These are phyloP conservation scores for Hirtodrosophila alboralis DNA, from an alignment of 2,888 invertebrate species.

Conservation along the genomic window DNA sequence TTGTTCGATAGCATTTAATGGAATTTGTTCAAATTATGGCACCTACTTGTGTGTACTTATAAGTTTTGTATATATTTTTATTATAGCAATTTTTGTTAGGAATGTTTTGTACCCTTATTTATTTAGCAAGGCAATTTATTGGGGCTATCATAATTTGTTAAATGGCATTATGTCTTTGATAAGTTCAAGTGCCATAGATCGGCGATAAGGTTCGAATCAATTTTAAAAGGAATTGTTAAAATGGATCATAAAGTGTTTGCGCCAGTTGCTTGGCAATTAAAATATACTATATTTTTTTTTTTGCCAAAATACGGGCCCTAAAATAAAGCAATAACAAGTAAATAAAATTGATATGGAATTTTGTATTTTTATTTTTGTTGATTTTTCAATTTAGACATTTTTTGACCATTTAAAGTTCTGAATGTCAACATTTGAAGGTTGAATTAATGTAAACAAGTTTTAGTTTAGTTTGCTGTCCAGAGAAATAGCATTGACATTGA, in stretches of 20 bases:
- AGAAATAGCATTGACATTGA: conserved; percentile 40
- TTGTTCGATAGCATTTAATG: conserved; percentile 11
- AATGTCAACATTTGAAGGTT: conserved; percentile 49
- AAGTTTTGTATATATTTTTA: too few relatives aligned
- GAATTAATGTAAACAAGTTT: conserved; percentile 36
- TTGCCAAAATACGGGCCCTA: conserved; percentile 7
- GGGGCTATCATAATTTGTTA: conserved; percentile 47
- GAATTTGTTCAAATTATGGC: conserved; percentile 21
- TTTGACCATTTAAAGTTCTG: conserved; percentile 10
- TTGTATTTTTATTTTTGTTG: too few relatives aligned
- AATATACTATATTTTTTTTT: conserved; percentile 1
- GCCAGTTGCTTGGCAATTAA: conserved; percentile 36
- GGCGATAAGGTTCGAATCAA: conserved; percentile 53
- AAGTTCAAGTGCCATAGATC: conserved; percentile 52
- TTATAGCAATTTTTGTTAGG: too few relatives aligned
- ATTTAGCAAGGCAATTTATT: too few relatives aligned
- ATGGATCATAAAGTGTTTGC: conserved; percentile 38
- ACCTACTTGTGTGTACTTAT: too few relatives aligned
- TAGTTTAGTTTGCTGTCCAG: conserved; percentile 3
- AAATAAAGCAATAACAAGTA: conserved; percentile 11
- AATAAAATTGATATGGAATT: conserved; percentile 25
- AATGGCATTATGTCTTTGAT: conserved; percentile 58
- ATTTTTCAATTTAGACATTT: conserved; percentile 23
- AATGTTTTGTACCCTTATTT: too few relatives aligned
- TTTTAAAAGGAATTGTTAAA: conserved; percentile 5